Conservation (phyloP, 2,113 vertebrate genomes). For the Phyllostomus discolor region DNA sequence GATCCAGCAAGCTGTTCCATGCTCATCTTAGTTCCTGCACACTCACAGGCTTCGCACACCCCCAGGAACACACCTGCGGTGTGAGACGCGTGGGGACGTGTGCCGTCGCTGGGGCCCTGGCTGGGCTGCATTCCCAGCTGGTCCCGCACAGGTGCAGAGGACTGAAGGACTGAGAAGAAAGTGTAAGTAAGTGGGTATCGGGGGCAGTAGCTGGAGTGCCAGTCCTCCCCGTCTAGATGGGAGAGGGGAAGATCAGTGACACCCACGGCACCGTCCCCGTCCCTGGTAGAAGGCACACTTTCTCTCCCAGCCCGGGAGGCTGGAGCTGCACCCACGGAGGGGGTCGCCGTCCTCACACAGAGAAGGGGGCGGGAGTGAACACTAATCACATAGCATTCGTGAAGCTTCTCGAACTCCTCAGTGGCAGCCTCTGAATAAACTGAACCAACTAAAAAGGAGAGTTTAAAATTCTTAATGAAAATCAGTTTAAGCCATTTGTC, state of each 20-base stretch:
- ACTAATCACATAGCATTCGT: not conserved
- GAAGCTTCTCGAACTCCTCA: not conserved
- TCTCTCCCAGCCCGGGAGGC: not conserved
- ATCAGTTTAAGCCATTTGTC: not conserved
- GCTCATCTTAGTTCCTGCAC: not conserved
- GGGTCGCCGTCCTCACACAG: not conserved
- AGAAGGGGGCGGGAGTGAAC: not conserved
- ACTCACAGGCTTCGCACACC: not conserved
- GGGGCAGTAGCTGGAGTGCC: not conserved
- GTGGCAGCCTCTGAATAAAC: not conserved
- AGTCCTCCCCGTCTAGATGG: not conserved
- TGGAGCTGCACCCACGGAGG: not conserved
- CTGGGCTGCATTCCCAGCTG: not conserved
- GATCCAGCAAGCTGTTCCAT: not conserved
- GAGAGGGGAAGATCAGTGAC: not conserved
- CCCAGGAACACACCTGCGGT: not conserved
- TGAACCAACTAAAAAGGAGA: not conserved
- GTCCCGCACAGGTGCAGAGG: not conserved
- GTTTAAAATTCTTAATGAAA: conserved; percentile 34
- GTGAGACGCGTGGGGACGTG: not conserved
- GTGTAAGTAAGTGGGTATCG: not conserved
- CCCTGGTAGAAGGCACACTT: too few species aligned
- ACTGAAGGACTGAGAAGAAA: not conserved
- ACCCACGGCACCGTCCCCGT: too few species aligned
- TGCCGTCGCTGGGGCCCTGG: not conserved